phyloP scores from a whole-genome alignment of 2,888 invertebrate species.

The Dendrolimus pini region DNA sequence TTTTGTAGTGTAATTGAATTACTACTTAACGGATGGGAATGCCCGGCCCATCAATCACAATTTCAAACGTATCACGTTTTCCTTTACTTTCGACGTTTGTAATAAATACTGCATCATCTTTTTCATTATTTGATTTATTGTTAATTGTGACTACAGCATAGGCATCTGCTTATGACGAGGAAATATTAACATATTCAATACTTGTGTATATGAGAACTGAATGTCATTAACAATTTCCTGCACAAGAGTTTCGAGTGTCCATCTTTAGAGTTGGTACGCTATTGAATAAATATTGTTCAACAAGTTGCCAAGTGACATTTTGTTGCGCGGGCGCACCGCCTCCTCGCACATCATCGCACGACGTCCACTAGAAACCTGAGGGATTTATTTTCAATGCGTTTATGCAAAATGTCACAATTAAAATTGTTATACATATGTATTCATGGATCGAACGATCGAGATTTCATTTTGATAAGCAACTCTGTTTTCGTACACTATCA shows the following conservation, averaged over 20 bases:
- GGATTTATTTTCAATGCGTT: constrained; percentile 58
- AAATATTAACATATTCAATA: constrained; percentile 55
- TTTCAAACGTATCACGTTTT: constrained; percentile 70
- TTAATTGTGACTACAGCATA: constrained; percentile 34
- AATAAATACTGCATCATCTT: constrained; percentile 1
- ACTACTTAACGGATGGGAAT: constrained; percentile 45
- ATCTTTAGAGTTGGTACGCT: constrained; percentile 52
- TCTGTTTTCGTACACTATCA: background rate
- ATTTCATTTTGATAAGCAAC: constrained; percentile 65
- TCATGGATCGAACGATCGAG: constrained; percentile 62
- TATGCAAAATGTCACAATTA: constrained; percentile 68
- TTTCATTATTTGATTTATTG: constrained; percentile 62
- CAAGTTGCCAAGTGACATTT: constrained; percentile 70
- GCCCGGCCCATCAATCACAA: constrained; percentile 66
- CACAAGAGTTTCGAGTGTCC: constrained; percentile 61
- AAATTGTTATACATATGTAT: constrained; percentile 66
- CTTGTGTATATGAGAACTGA: constrained; percentile 60
- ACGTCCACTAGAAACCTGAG: constrained; percentile 33
- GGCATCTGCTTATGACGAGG: constrained; percentile 22
- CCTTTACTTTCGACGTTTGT: constrained; percentile 44
- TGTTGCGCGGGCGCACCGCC: constrained; percentile 38
- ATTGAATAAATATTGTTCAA: constrained; percentile 72
- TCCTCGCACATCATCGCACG: constrained; percentile 49
- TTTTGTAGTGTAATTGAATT: constrained; percentile 68
- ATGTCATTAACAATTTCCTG: constrained; percentile 69